These are phyloP conservation scores for Microctonus aethiopoides DNA, from an alignment of 2,888 invertebrate species.

Conservation along the genomic window DNA sequence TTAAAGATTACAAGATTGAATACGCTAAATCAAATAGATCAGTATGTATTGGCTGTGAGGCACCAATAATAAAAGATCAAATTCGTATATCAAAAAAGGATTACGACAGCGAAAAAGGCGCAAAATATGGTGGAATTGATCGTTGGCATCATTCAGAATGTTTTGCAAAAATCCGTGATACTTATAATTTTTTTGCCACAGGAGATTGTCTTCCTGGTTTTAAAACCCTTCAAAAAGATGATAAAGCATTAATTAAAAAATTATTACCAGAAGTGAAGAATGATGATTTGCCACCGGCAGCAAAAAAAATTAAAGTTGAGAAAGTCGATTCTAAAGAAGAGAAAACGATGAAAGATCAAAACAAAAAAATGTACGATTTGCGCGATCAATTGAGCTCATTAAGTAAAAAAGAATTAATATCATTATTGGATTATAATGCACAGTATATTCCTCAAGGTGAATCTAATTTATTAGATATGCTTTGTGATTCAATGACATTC, in stretches of 20 bases:
- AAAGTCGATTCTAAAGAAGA: conserved; percentile 71
- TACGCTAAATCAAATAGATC: conserved; percentile 89
- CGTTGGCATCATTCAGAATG: conserved; percentile 94
- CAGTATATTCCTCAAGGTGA: conserved; percentile 77
- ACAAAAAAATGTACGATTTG: conserved; percentile 75
- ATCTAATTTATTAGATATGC: conserved; percentile 78
- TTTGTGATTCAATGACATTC: conserved; percentile 90
- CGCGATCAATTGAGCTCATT: conserved; percentile 74
- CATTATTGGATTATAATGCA: conserved; percentile 77
- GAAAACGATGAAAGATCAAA: conserved; percentile 78
- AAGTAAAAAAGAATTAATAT: conserved; percentile 72
- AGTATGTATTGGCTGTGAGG: conserved; percentile 84
- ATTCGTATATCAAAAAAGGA: conserved; percentile 84
- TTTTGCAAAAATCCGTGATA: conserved; percentile 80
- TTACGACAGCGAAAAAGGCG: conserved; percentile 83
- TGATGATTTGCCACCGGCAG: conserved; percentile 71
- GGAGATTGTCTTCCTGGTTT: conserved; percentile 85
- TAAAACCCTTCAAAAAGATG: conserved; percentile 76
- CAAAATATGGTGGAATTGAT: conserved; percentile 84
- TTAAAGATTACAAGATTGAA: conserved; percentile 81
- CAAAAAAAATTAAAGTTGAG: conserved; percentile 79
- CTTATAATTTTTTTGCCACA: conserved; percentile 78
- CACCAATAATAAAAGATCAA: conserved; percentile 80
- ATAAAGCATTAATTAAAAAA: conserved; percentile 74
- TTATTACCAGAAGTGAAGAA: conserved; percentile 72